Conservation (phyloP, 2,888 invertebrate species). For the Strigamia maritima region DNA sequence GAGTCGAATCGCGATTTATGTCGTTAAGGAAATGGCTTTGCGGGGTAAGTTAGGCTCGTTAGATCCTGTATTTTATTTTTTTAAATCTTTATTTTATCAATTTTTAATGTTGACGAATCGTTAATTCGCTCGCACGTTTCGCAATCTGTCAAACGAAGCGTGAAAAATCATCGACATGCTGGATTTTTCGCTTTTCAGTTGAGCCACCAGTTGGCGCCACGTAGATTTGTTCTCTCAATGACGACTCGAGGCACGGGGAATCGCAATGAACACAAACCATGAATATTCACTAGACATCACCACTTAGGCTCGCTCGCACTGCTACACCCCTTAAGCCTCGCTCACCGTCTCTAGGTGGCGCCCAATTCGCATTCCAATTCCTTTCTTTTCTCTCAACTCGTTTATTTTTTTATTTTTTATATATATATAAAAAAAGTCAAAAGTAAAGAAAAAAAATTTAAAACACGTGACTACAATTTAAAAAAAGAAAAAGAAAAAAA, state of each 20-base stretch:
- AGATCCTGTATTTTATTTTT: too few species aligned
- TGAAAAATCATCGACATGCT: neutral
- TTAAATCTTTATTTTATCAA: neutral
- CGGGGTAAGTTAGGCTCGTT: too few species aligned
- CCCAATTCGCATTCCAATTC: constrained; percentile 15
- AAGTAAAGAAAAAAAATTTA: neutral
- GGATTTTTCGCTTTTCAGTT: neutral
- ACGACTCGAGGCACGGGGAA: neutral
- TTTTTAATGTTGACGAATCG: too few species aligned
- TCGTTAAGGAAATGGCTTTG: too few species aligned
- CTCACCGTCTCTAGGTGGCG: neutral
- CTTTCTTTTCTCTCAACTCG: neutral
- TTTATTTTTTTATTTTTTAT: neutral
- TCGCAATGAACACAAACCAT: neutral
- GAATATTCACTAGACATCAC: constrained; percentile 7
- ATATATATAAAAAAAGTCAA: neutral
- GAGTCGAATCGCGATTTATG: too few species aligned
- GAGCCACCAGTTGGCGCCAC: neutral
- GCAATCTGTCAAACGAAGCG: neutral
- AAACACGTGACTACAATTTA: neutral
- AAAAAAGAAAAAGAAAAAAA: too few species aligned
- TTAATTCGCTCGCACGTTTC: too few species aligned
- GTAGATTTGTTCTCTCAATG: constrained; percentile 2
- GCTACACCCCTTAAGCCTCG: constrained; percentile 2
- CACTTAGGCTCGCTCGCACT: constrained; percentile 13